Base-by-base conservation (phyloP, 2,888 invertebrate genomes). In the Hemistola chrysoprasaria region DNA sequence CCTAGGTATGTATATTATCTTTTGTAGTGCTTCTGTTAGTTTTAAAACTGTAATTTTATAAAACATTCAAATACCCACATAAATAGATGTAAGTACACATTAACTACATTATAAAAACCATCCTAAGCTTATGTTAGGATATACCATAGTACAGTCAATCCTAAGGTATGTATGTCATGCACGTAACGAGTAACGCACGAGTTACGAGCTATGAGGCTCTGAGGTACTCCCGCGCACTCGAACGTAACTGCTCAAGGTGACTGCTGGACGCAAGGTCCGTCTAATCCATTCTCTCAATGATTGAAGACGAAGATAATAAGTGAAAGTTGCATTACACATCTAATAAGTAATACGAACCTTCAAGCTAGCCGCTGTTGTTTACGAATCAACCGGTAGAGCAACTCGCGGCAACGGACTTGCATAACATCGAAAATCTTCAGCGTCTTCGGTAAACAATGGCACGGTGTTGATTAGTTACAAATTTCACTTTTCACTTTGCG, bases 401-500 rank as follows among this genome's bases (percentile, higher is more conserved):
- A 40, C 46, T 43, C 40, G 47, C 45, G 34, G 40, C 40, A 47
- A 34, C 28, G 38, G 24, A 40, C 37, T n/a, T 20, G 21, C 32
- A 35, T 43, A 47, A 50, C 47, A 48, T 39, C n/a, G 43, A 39
- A 34, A 16, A 37, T 23, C 26, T 25, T 28, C 24, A 11, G 1
- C 11, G 29, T 37, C n/a, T n/a, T n/a, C n/a, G n/a, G n/a, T n/a
- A n/a, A n/a, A n/a, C n/a, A n/a, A n/a, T n/a, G 24, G 9, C 26
- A 16, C 20, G 27, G 25, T 24, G 22, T 24, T 38, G 38, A 38
- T 38, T 29, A 33, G 34, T 38, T 38, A 38, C 43, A 33, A 51
- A 56, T 78, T 77, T 82, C 82, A 86, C 83, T 80, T 77, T 67
- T 71, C 59, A 75, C 80, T 78, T 16, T 16, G 4, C 73, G 81